Evolutionary conservation across 2,797 vertebrate species (phyloP).

Genomic region (Peromyscus nudipes): DNA sequence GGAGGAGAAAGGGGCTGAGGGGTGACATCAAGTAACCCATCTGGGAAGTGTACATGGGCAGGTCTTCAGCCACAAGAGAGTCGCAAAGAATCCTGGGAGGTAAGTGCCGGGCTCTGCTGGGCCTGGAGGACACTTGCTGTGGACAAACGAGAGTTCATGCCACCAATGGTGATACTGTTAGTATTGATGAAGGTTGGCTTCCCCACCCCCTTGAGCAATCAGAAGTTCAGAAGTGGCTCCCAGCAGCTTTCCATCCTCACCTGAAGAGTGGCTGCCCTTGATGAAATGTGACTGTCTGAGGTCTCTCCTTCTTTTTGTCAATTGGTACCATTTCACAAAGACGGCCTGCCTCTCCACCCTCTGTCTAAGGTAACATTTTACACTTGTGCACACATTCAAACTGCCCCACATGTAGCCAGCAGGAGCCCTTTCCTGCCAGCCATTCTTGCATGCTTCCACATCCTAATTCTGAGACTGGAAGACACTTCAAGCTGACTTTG

Average conservation of each 20-base stretch:
- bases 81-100: not conserved
- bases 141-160: not conserved
- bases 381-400: not conserved
- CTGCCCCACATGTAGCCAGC: not conserved
- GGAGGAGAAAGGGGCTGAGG: not conserved
- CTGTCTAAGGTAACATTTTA: not conserved
- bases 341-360: too few relatives aligned
- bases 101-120: too few relatives aligned
- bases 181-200: not conserved
- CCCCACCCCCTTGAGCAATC: not conserved
- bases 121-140: not conserved
- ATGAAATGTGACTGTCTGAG: too few relatives aligned
- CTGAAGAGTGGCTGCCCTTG: not conserved
- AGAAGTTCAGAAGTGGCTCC: not conserved
- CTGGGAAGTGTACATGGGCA: not conserved
- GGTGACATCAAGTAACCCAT: not conserved
- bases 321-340: not conserved
- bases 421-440: not conserved
- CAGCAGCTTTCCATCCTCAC: not conserved
- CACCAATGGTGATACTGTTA: not conserved
- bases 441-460: fast-evolving
- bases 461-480: not conserved
- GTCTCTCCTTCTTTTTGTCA: not conserved
- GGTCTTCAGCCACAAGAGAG: not conserved
- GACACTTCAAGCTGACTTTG: not conserved